Conservation (phyloP, 2,113 vertebrate species). For the Cochlearius cochlearius region DNA sequence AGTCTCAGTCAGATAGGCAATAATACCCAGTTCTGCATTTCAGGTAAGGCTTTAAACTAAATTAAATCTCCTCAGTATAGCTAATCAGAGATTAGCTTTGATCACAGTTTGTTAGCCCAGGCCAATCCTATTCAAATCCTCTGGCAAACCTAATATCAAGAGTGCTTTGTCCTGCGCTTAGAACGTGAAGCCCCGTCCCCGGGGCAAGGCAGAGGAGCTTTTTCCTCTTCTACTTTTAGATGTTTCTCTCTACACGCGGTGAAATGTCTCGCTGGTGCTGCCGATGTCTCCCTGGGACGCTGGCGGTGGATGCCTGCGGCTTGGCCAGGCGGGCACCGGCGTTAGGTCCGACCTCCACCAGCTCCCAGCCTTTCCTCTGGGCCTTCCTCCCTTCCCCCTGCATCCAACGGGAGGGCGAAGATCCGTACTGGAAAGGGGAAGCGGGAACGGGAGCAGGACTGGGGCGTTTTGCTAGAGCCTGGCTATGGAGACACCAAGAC, state of each 20-base stretch:
- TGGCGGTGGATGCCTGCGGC: not conserved
- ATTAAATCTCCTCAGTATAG: constrained; percentile 44
- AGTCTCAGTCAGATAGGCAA: not conserved
- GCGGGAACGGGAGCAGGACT: not conserved
- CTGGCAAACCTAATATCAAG: not conserved
- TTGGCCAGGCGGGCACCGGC: not conserved
- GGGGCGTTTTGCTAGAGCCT: not conserved
- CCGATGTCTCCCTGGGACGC: accelerated
- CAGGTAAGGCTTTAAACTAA: constrained; percentile 48
- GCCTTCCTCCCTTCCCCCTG: not conserved
- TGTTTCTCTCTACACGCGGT: accelerated
- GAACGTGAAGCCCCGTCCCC: not conserved
- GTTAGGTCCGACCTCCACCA: accelerated
- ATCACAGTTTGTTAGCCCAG: constrained; percentile 27
- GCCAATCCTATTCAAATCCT: constrained; percentile 23
- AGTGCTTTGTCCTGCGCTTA: not conserved
- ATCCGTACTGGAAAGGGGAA: accelerated
- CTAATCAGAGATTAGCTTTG: constrained; percentile 63
- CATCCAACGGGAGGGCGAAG: accelerated
- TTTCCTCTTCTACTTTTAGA: not conserved
- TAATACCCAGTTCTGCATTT: constrained; percentile 49
- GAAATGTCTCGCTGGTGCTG: accelerated
- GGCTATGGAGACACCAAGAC: no score
- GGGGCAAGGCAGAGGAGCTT: not conserved
- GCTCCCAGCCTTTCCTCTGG: not conserved